These are phyloP conservation scores for Bos indicus DNA, from an alignment of 2,113 vertebrate species.

Conservation along the genomic window DNA sequence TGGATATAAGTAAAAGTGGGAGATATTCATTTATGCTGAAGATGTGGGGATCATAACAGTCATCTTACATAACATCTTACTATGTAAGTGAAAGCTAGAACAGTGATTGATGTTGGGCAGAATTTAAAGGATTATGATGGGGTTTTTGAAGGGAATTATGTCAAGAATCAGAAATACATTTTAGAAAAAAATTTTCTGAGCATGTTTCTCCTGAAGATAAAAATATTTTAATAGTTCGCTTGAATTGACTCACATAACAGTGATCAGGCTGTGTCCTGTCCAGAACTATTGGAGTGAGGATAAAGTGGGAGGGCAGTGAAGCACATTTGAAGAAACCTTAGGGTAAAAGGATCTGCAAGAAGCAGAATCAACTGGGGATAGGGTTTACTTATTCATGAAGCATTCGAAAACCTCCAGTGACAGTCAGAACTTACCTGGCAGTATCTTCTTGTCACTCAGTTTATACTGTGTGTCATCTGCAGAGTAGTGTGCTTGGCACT, in stretches of 20 bases:
- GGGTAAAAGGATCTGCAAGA: background rate
- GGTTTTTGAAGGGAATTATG: background rate
- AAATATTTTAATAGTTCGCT: constrained; percentile 21
- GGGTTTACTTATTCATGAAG: background rate
- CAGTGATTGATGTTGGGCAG: background rate
- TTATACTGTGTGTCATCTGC: background rate
- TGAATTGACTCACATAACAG: background rate
- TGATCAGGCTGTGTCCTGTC: background rate
- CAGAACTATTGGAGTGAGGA: background rate
- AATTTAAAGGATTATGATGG: constrained; percentile 1
- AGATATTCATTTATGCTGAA: background rate
- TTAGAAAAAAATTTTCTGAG: background rate
- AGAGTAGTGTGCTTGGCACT: background rate
- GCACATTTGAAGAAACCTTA: background rate
- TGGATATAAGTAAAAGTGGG: background rate
- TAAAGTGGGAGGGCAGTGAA: background rate
- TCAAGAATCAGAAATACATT: constrained; percentile 20
- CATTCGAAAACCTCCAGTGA: background rate
- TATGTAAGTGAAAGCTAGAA: constrained; percentile 5
- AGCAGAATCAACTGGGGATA: background rate
- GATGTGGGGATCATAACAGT: background rate
- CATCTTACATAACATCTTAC: background rate
- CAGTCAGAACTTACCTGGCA: background rate
- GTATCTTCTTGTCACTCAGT: background rate
- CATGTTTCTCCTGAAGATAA: background rate